These are phyloP conservation scores for Tringa solitaria DNA, from an alignment of 2,113 vertebrate genomes.

Conservation along the genomic window DNA sequence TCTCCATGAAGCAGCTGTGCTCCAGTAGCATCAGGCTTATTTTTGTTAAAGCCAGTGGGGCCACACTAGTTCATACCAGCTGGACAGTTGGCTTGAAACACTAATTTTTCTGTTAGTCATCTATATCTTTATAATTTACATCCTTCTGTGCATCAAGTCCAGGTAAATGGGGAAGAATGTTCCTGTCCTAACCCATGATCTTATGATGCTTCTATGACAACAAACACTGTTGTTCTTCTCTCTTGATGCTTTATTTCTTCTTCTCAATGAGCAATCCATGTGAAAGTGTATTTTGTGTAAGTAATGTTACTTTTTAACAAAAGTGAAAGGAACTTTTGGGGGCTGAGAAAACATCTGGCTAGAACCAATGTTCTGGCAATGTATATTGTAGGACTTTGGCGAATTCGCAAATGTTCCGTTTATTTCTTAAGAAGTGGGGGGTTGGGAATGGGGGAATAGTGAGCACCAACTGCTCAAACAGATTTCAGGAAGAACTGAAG, in stretches of 20 bases:
- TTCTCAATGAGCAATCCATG: neutral
- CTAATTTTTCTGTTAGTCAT: neutral
- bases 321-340: neutral
- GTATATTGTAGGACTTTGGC: neutral
- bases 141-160: neutral
- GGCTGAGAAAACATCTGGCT: neutral
- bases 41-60: neutral
- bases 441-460: neutral
- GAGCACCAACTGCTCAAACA: neutral
- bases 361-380: neutral
- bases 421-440: neutral
- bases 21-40: neutral
- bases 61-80: neutral
- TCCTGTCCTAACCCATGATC: neutral
- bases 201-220: accelerated
- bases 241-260: neutral
- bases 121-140: neutral
- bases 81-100: neutral
- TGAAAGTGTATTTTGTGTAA: neutral
- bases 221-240: neutral
- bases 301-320: neutral
- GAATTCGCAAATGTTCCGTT: neutral
- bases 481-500: neutral
- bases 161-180: neutral
- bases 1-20: neutral